Evolutionary conservation across 2,888 invertebrate species (phyloP).

Genomic region (Caenorhabditis macrosperma): DNA sequence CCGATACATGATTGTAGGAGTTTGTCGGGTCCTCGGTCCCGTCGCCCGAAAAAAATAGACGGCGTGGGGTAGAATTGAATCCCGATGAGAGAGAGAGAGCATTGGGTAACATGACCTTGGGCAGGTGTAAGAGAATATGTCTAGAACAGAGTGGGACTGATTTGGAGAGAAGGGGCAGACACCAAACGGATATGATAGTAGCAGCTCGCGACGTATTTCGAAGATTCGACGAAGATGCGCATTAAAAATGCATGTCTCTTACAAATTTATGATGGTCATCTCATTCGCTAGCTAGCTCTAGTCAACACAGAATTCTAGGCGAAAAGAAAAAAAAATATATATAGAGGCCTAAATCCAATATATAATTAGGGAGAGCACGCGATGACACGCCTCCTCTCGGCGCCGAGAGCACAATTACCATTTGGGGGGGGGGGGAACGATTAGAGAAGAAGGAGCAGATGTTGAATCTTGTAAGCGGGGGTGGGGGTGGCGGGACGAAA

Average conservation of each 20-base stretch:
- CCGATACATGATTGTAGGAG: conserved; percentile 48
- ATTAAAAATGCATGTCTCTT: conserved; percentile 42
- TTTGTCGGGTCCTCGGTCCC: conserved; percentile 31
- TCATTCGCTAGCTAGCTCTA: neutral
- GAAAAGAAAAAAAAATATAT: conserved; percentile 22
- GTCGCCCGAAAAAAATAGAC: conserved; percentile 16
- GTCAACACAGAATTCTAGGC: conserved; percentile 32
- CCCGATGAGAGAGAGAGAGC: neutral
- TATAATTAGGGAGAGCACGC: conserved; percentile 28
- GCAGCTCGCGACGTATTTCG: conserved; percentile 6
- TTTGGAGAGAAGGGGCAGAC: neutral
- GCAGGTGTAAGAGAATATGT: neutral
- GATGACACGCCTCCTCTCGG: conserved; percentile 10
- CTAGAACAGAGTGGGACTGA: conserved; percentile 1
- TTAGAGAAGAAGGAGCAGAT: conserved; percentile 34
- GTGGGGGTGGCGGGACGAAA: conserved; percentile 16
- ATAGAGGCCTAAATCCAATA: conserved; percentile 8
- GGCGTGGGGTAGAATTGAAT: conserved; percentile 22
- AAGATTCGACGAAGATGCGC: conserved; percentile 32
- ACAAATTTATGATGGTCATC: conserved; percentile 53
- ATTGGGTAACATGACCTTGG: neutral
- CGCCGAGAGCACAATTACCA: neutral
- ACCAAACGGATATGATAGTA: neutral
- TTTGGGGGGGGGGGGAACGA: neutral
- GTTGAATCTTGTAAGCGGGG: conserved; percentile 9